These are phyloP conservation scores for Thymelicus sylvestris DNA, from an alignment of 2,888 invertebrate species.

Conservation along the genomic window DNA sequence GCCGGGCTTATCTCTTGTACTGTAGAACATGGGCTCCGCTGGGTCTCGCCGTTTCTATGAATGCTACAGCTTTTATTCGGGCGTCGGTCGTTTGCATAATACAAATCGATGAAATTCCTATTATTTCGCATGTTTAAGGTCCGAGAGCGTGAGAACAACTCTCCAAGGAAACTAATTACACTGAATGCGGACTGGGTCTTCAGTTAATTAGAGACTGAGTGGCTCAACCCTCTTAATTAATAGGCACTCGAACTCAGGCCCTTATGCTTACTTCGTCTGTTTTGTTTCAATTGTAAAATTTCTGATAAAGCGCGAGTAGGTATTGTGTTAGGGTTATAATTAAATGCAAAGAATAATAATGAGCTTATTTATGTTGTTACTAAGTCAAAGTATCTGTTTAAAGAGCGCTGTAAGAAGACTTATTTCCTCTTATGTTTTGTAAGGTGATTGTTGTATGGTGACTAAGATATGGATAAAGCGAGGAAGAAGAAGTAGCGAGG, in stretches of 20 bases:
- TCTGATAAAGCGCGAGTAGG: constrained; percentile 70
- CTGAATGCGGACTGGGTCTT: constrained; percentile 80
- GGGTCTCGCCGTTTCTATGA: constrained; percentile 6
- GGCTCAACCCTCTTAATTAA: constrained; percentile 83
- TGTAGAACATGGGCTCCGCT: neutral
- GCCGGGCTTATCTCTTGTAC: too few species aligned
- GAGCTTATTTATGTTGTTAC: constrained; percentile 22
- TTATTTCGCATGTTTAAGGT: constrained; percentile 66
- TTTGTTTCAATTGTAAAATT: constrained; percentile 80
- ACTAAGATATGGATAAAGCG: too few species aligned
- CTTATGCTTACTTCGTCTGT: constrained; percentile 73
- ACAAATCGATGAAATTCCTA: constrained; percentile 69
- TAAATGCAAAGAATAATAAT: constrained; percentile 39
- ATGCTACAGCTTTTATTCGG: constrained; percentile 33
- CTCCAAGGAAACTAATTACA: constrained; percentile 81
- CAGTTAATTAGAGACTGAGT: constrained; percentile 82
- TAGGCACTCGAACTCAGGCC: constrained; percentile 74
- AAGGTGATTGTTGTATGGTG: neutral
- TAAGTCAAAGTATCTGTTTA: constrained; percentile 6
- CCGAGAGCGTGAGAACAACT: constrained; percentile 78
- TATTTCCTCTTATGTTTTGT: neutral
- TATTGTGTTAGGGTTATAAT: constrained; percentile 62
- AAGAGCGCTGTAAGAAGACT: neutral
- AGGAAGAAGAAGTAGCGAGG: too few species aligned
- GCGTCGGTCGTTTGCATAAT: constrained; percentile 64